Percentiles rank a stretch among this genome's conserved stretches.
These are phyloP conservation scores for Mechanitis messenoides DNA, from an alignment of 2,888 invertebrate species.

Conservation along the genomic window DNA sequence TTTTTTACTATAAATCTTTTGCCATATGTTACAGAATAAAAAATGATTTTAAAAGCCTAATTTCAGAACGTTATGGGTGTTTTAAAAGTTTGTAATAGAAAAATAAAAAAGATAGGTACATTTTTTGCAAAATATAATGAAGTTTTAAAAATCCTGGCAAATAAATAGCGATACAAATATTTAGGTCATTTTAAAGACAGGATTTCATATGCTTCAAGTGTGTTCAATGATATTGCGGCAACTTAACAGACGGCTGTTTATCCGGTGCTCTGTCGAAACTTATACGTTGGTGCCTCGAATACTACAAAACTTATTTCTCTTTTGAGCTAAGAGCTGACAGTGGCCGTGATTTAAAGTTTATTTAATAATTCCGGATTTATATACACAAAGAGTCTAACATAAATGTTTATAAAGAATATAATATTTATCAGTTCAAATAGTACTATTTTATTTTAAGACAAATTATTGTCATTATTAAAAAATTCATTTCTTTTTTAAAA, in stretches of 20 bases:
- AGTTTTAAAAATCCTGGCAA: too few relatives aligned
- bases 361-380: neutral
- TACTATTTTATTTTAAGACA: too few relatives aligned
- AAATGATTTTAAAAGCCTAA: too few relatives aligned
- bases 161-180: neutral
- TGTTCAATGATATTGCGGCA: conserved; percentile 14
- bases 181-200: conserved; percentile 7
- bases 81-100: too few relatives aligned
- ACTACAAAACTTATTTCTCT: conserved; percentile 9
- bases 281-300: conserved; percentile 21
- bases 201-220: conserved; percentile 5
- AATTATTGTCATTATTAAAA: too few relatives aligned
- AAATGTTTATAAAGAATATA: too few relatives aligned
- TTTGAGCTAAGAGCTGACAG: conserved; percentile 8
- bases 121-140: neutral
- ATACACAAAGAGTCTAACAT: too few relatives aligned
- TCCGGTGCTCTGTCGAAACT: conserved; percentile 27
- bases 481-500: too few relatives aligned
- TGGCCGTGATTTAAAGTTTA: neutral
- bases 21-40: too few relatives aligned
- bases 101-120: neutral
- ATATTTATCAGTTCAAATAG: too few relatives aligned
- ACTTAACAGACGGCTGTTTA: conserved; percentile 24
- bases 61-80: too few relatives aligned
- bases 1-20: too few relatives aligned